A percentile compares a stretch with the other conserved stretches of the same genome.
Evolutionary conservation across 2,888 invertebrate species (phyloP).

Genomic region (Tetragonisca angustula): DNA sequence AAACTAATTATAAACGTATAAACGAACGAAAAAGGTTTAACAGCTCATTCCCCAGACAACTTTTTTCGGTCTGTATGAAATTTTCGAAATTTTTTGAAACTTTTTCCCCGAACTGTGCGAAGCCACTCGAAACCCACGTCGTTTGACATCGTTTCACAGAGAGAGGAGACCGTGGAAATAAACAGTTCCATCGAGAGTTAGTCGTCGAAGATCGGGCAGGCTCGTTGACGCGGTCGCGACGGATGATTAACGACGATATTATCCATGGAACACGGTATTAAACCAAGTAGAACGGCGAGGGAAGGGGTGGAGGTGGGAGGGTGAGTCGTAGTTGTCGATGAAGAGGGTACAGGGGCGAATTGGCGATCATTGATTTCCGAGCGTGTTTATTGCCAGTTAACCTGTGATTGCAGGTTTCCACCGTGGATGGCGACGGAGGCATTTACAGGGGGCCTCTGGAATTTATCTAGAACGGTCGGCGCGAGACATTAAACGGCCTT

Average conservation of each 20-base stretch:
- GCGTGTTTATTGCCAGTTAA: slow-evolving; percentile 60
- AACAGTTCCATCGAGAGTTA: slow-evolving; percentile 8
- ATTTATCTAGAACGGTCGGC: slow-evolving; percentile 54
- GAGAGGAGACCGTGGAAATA: background rate
- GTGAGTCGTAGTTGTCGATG: background rate
- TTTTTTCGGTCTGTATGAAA: no score
- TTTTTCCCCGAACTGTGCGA: background rate
- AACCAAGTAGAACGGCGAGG: slow-evolving; percentile 18
- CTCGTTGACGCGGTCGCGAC: slow-evolving; percentile 16
- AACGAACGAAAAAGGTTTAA: no score
- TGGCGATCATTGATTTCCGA: slow-evolving; percentile 55
- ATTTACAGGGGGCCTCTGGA: slow-evolving; percentile 11
- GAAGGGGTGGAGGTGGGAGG: no score
- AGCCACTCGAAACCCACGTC: background rate
- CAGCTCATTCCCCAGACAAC: no score
- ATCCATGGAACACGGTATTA: slow-evolving; percentile 52
- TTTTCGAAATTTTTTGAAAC: no score
- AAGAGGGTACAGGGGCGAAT: background rate
- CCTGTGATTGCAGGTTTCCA: slow-evolving; percentile 54
- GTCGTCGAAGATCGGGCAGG: background rate
- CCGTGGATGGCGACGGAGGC: slow-evolving; percentile 30
- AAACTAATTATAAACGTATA: no score
- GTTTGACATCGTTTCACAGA: background rate
- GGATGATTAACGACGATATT: slow-evolving; percentile 56
- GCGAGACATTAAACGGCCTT: slow-evolving; percentile 35